Base-by-base conservation (phyloP, 2,797 vertebrate species). In the Spinibarbus caldwelli region DNA sequence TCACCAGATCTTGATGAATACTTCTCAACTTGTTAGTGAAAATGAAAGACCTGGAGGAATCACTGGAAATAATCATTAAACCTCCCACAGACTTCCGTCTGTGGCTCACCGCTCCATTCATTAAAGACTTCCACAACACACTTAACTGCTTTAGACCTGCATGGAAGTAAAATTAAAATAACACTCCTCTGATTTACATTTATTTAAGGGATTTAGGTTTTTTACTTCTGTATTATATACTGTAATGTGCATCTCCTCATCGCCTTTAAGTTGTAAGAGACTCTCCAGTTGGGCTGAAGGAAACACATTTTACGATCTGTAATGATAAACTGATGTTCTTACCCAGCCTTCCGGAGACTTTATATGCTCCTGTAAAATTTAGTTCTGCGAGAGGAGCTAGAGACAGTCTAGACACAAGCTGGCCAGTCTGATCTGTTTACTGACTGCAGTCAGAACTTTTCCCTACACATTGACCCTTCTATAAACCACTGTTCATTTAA, bases 311-410 rank as follows among this genome's bases (percentile, higher is more conserved):
- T 79, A 79, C 38, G 21, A 31, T 14, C 66, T 79, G 9, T 85
- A 79, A 85, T 79, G 83, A 79, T 85, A 71, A 79, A 85, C 76
- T 79, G 66, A 71, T 71, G 66, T 70, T 31, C 62, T 54, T 67
- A 15, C 43, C 15, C 59, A 23, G 66, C 21, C 49, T 78, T 84
- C 75, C 64, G 36, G 47, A 29, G 12, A 78, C 38, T 84, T 84
- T 78, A 84, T 70, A 70, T 36, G 38, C 76, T 84, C 43, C 17
- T 78, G 75, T 84, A 59, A 84, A 71, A 47, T 31, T 52, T 4
- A 15, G 17, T 36, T 78, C 31, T 68, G 62, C 29, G 38, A 82
- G 70, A 82, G 26, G 7, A 72, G 26, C 57, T 29, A 57, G 4
- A 80, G 45, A 68, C 19, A 41, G 73, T 78, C 82, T 68, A 78